phyloP scores from a whole-genome alignment of 2,797 vertebrate species.

The Streptopelia turtur region DNA sequence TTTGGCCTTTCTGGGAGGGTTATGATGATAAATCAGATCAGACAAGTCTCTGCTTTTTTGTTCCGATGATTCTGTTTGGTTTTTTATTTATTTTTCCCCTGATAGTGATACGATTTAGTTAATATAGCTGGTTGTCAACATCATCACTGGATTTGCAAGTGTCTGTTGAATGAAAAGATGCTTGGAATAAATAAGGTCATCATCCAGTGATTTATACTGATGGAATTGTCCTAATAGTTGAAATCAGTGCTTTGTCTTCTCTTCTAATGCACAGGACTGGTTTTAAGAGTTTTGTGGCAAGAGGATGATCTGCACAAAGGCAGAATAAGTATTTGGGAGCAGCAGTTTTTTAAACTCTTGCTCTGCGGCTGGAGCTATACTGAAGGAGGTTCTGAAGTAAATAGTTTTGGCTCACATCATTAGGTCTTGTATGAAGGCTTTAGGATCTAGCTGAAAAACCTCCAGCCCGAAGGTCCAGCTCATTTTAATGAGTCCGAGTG shows the following conservation, averaged over 20 bases:
- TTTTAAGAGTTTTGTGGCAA: background rate
- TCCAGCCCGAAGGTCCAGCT: background rate
- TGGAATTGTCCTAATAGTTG: background rate
- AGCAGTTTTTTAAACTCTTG: background rate
- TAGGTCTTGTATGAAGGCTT: background rate
- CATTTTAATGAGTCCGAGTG: background rate
- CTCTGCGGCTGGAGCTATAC: background rate
- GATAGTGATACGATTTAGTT: background rate
- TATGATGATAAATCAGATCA: background rate
- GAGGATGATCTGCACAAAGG: background rate
- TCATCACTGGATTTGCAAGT: background rate
- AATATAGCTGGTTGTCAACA: background rate
- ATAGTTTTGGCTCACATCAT: background rate
- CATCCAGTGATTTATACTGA: background rate
- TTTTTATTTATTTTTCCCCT: background rate
- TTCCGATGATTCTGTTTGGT: background rate
- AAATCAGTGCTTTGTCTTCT: background rate
- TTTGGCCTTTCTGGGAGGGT: background rate
- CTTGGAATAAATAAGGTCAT: background rate
- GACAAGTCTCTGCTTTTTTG: background rate
- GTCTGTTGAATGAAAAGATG: background rate
- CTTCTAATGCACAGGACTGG: background rate
- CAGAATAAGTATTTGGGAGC: background rate
- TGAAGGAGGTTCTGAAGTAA: background rate
- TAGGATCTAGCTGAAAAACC: background rate